phyloP scores from a whole-genome alignment of 1,140 invertebrate genomes.

The Neodiprion fabricii region DNA sequence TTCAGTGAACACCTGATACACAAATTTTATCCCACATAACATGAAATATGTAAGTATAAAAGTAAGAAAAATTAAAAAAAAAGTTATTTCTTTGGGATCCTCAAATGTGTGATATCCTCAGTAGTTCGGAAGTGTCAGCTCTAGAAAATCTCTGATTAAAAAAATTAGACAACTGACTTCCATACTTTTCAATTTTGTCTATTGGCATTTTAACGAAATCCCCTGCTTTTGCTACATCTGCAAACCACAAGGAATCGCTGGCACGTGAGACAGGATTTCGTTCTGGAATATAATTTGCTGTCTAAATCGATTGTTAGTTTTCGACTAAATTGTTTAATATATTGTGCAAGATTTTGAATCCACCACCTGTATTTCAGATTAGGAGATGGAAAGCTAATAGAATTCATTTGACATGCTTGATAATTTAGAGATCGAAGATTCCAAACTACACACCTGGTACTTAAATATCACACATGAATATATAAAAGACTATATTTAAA shows the following conservation, averaged over 20 bases:
- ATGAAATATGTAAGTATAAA: too few relatives aligned
- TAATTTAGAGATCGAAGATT: not conserved
- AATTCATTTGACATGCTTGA: not conserved
- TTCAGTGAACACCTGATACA: too few relatives aligned
- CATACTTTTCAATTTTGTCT: slow-evolving; percentile 16
- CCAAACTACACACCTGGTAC: not conserved
- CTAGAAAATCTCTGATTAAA: slow-evolving; percentile 33
- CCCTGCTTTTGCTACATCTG: slow-evolving; percentile 7
- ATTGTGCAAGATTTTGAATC: not conserved
- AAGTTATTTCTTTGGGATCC: not conserved
- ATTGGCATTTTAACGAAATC: slow-evolving; percentile 9
- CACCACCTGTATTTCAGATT: not conserved
- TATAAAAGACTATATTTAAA: not conserved
- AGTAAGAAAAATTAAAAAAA: not conserved
- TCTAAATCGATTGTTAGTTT: slow-evolving; percentile 5
- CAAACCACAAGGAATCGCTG: slow-evolving; percentile 10
- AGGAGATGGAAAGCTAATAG: not conserved
- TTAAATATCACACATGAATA: not conserved
- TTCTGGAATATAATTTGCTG: slow-evolving; percentile 12
- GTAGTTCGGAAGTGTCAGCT: slow-evolving; percentile 17
- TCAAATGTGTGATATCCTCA: not conserved
- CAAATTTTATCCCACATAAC: too few relatives aligned
- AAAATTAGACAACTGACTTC: slow-evolving; percentile 27
- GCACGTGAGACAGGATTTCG: not conserved
- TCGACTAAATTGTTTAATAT: not conserved